These are phyloP conservation scores for Platyscapa corneri DNA, from an alignment of 1,140 invertebrate genomes.

Conservation along the genomic window DNA sequence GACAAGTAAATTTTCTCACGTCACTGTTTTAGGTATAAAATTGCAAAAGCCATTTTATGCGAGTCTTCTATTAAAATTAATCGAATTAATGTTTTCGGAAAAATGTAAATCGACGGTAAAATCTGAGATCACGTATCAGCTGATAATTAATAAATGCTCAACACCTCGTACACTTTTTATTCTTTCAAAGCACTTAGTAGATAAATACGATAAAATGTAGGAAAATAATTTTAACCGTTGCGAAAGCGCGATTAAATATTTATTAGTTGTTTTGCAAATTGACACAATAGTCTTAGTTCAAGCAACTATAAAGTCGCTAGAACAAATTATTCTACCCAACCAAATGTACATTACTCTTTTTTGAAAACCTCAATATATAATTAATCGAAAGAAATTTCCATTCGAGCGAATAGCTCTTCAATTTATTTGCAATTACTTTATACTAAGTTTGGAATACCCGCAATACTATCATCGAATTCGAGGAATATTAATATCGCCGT, in stretches of 20 bases:
- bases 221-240: not conserved
- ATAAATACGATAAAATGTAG: not conserved
- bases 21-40: no score
- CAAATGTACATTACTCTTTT: no score
- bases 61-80: not conserved
- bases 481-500: conserved; percentile 7
- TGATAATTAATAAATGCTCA: no score
- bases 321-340: not conserved
- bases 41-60: not conserved
- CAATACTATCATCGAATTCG: not conserved
- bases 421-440: conserved; percentile 8
- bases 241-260: not conserved
- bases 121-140: not conserved
- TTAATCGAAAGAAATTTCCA: no score
- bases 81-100: not conserved
- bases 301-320: not conserved
- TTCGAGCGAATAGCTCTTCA: not conserved
- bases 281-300: not conserved
- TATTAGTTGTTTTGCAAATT: not conserved
- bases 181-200: not conserved
- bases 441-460: not conserved
- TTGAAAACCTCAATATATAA: no score
- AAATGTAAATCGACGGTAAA: not conserved
- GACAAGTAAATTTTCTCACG: no score
- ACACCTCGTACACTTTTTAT: not conserved